Base-by-base conservation (phyloP, 2,888 invertebrate species). In the Muschampia plurimacula region DNA sequence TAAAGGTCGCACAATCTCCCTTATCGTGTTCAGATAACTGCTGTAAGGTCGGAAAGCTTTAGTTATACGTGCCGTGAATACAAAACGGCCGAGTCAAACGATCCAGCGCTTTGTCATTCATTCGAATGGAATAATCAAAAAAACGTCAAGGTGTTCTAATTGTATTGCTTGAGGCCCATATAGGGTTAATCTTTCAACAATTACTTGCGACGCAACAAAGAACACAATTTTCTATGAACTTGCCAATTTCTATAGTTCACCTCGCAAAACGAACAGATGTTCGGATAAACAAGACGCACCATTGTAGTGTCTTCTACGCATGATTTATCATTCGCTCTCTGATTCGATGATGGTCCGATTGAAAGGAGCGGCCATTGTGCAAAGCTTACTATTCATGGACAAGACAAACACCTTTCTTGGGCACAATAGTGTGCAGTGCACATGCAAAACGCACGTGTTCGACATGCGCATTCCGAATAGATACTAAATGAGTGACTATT, bases 361-460 rank as follows among this genome's bases (percentile, higher is more conserved):
- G 85, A 84, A 83, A 82, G 84, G 81, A 22, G 83, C 89, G 82
- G 83, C 89, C 80, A 92, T 94, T 94, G 93, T 93, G 93, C 93
- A 94, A 94, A 82, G 86, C 84, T 80, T 83, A 85, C 86, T 89
- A 89, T 92, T 87, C 87, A 88, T 74, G 76, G 74, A 76, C 76
- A 85, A 90, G 88, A 90, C 90, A 86, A 89, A 91, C 89, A 89
- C 87, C 85, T 89, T 88, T 87, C 86, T 78, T 78, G 78, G 75
- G 84, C 81, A 93, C 93, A 93, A 92, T 91, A 82, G 81, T 82
- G 86, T 28, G 57, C 13, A 59, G 22, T 92, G 91, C 93, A 93
- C 93, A 92, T 92, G 92, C 88, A 79, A 81, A 68, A 88, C 91
- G 92, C 94, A 93, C 94, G 93, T 94, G 93, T 93, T 91, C 89